Base-by-base conservation (phyloP, 2,888 invertebrate species). In the Limnephilus rhombicus region DNA sequence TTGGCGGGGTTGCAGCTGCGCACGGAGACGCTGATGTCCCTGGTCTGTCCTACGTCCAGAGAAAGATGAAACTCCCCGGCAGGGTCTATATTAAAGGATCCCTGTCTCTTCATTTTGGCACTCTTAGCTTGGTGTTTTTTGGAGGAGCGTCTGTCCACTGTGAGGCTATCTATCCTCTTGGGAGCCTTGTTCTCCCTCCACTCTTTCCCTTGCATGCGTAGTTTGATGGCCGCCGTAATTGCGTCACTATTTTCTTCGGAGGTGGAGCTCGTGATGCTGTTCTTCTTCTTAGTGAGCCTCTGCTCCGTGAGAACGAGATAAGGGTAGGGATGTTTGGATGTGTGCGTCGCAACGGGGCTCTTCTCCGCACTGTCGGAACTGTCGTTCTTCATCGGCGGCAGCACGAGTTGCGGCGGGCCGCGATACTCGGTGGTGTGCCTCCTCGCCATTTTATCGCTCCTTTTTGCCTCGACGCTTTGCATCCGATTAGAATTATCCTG, bases 51-150 rank as follows among this genome's bases (percentile, higher is more conserved):
- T 24, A 92, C 91, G 49, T 93, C 92, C 49, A 91, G 90, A 3
- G 93, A 91, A 12, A 93, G 83, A 37, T 93, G 93, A 80, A 92
- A 92, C 41, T 92, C 93, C 12, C 92, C 92, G 1, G 92, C 80
- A 15, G 93, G 93, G 85, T 93, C 93, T 13, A 94, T 94, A 88
- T 94, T 92, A 93, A 94, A 93, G 4, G 94, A 93, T 80, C 92
- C 93, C 31, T 92, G 92, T 45, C 93, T 68, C 53, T 92, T 92
- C 83, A 94, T 93, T 91, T 92, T 93, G 90, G 93, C 91, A 91
- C 91, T 89, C 90, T 91, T 92, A 80, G 92, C 92, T 34, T 91
- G 82, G 80, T 91, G 89, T 80, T 92, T 92, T 41, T 91, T 93
- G 80, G 92, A 86, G 29, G 80, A 49, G 34, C 92, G 81, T 34